phyloP scores from a whole-genome alignment of 64 coral and sea anemone genomes.

The Montipora capricornis region DNA sequence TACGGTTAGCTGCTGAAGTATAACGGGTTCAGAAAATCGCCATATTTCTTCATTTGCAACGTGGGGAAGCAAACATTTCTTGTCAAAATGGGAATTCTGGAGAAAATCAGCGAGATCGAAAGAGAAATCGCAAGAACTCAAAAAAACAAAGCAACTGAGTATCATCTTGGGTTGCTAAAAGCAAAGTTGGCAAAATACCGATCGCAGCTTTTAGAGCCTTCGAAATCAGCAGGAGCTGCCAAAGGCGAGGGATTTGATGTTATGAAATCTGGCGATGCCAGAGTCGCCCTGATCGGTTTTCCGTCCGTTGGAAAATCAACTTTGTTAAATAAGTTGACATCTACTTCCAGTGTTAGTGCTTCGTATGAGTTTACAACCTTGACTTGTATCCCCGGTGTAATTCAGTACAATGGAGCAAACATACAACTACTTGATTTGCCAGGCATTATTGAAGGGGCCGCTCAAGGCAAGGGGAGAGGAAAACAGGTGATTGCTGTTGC shows the following conservation, averaged over 20 bases:
- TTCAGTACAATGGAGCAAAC: constrained; percentile 93
- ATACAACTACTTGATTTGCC: constrained; percentile 96
- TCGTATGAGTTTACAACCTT: constrained; percentile 97
- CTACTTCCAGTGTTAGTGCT: constrained; percentile 85
- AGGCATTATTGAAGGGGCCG: constrained; percentile 93
- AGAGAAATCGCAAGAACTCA: constrained; percentile 97
- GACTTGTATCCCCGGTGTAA: constrained; percentile 95
- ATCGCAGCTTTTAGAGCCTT: constrained; percentile 86
- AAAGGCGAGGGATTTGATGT: constrained; percentile 99
- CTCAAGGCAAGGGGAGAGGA: constrained; percentile 94
- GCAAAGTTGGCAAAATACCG: constrained; percentile 98
- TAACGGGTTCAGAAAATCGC: not conserved
- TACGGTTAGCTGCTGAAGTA: not conserved
- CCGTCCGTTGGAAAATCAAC: constrained; percentile 98
- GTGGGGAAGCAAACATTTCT: not conserved
- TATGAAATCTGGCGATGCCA: constrained; percentile 99
- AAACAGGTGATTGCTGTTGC: constrained; percentile 96
- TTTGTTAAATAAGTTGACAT: constrained; percentile 90
- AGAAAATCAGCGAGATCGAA: constrained; percentile 96
- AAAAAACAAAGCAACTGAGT: constrained; percentile 98
- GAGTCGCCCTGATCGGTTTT: constrained; percentile 97
- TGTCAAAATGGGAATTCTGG: constrained; percentile 93
- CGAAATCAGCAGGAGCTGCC: constrained; percentile 64
- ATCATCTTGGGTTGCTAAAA: constrained; percentile 93
- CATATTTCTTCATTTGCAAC: not conserved